phyloP scores from a whole-genome alignment of 2,888 invertebrate species.

The Phaedon cochleariae region DNA sequence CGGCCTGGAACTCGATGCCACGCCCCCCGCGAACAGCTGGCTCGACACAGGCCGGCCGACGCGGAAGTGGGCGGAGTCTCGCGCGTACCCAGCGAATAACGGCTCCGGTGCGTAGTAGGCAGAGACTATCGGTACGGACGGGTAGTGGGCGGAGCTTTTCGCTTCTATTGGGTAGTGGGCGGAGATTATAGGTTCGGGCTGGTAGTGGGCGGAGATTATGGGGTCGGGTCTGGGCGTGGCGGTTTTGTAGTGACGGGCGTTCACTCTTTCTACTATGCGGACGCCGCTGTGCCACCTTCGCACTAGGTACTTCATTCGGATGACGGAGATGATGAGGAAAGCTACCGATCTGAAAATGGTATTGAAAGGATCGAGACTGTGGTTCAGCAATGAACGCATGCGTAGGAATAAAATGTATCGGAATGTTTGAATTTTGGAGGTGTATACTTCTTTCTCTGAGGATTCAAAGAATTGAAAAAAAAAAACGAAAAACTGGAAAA shows the following conservation, averaged over 20 bases:
- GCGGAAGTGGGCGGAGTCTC: constrained; percentile 50
- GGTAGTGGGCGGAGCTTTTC: neutral
- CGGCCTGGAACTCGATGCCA: constrained; percentile 7
- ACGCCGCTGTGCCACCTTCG: constrained; percentile 70
- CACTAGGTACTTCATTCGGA: constrained; percentile 74
- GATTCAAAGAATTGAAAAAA: no score
- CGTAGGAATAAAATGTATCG: no score
- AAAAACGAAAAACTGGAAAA: no score
- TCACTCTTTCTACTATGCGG: constrained; percentile 64
- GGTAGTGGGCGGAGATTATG: constrained; percentile 36
- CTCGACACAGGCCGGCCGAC: constrained; percentile 58
- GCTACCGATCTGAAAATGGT: constrained; percentile 63
- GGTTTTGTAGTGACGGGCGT: constrained; percentile 40
- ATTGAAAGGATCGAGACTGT: no score
- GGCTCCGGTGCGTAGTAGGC: neutral
- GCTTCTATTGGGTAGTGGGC: constrained; percentile 35
- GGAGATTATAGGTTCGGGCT: constrained; percentile 12
- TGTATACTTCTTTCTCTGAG: no score
- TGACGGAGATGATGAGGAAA: constrained; percentile 67
- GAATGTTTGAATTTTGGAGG: no score
- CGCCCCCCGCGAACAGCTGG: constrained; percentile 48
- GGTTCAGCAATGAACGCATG: no score
- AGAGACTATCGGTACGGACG: neutral
- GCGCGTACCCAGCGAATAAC: neutral
- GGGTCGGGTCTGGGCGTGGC: constrained; percentile 3